Evolutionary conservation across 2,113 vertebrate species (phyloP).

Genomic region (Marcusenius ussheri): DNA sequence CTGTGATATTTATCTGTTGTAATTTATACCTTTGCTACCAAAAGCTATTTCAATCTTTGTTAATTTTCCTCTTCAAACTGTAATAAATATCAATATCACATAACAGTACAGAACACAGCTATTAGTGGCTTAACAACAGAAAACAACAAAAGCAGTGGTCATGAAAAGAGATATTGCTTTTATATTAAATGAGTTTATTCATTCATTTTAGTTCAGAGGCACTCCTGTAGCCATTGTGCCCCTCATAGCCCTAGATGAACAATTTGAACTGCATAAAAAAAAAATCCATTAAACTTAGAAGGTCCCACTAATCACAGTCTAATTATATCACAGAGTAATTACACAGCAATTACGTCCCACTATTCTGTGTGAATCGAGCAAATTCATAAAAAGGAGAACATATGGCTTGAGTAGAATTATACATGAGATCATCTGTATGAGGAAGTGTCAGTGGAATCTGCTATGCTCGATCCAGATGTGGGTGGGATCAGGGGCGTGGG

Average conservation of each 20-base stretch:
- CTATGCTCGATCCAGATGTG: conserved; percentile 34
- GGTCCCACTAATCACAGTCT: conserved; percentile 46
- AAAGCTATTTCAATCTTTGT: neutral
- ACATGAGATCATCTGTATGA: conserved; percentile 41
- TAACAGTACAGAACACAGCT: neutral
- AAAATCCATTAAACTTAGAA: conserved; percentile 41
- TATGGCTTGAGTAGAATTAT: conserved; percentile 56
- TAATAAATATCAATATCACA: neutral
- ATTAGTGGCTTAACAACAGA: neutral
- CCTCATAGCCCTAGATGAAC: conserved; percentile 7
- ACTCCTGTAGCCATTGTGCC: conserved; percentile 6
- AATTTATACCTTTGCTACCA: neutral
- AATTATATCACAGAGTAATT: conserved; percentile 57
- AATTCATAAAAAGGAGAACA: conserved; percentile 46
- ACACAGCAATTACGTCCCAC: conserved; percentile 49
- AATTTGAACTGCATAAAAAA: conserved; percentile 17
- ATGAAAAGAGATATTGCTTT: neutral
- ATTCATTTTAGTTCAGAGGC: neutral
- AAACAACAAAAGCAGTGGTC: neutral
- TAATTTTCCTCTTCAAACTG: neutral
- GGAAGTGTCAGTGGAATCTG: conserved; percentile 40
- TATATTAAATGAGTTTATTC: neutral
- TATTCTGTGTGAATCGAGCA: conserved; percentile 47
- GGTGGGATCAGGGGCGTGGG: neutral
- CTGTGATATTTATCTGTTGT: neutral